Percentiles rank a stretch among this genome's conserved stretches.
Evolutionary conservation across 2,113 vertebrate species (phyloP).

Genomic region (Zapus hudsonius): DNA sequence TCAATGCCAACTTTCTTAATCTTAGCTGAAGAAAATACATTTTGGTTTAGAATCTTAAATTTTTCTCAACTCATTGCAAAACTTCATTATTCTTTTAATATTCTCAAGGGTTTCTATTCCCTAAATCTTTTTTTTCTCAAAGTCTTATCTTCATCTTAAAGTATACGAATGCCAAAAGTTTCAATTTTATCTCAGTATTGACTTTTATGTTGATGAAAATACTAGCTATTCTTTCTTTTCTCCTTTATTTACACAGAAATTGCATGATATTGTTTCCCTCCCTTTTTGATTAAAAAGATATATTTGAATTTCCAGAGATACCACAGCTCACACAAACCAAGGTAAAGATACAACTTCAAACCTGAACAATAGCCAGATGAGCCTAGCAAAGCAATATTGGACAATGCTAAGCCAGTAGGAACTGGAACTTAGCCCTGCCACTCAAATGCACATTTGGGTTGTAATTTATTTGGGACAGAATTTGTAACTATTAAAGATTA

Average conservation of each 20-base stretch:
- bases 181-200: conserved; percentile 82
- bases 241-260: conserved; percentile 84
- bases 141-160: conserved; percentile 74
- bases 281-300: conserved; percentile 86
- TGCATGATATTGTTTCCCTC: conserved; percentile 83
- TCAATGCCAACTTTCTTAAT: neutral
- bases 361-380: conserved; percentile 57
- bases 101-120: conserved; percentile 78
- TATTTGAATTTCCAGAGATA: conserved; percentile 86
- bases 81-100: conserved; percentile 78
- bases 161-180: conserved; percentile 76
- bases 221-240: conserved; percentile 83
- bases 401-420: conserved; percentile 20
- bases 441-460: conserved; percentile 57
- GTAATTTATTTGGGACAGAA: too few species aligned
- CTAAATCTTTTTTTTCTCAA: conserved; percentile 65
- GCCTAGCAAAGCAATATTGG: conserved; percentile 11
- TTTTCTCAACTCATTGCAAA: conserved; percentile 65
- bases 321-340: conserved; percentile 73
- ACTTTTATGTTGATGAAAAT: conserved; percentile 85
- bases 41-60: conserved; percentile 19
- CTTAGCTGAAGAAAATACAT: conserved; percentile 4
- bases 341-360: conserved; percentile 70
- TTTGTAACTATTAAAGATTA: conserved; percentile 66
- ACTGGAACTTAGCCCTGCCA: conserved; percentile 36